A percentile compares a stretch with the other conserved stretches of the same genome.
phyloP scores from a whole-genome alignment of 2,113 vertebrate genomes.

The Rostratula benghalensis region DNA sequence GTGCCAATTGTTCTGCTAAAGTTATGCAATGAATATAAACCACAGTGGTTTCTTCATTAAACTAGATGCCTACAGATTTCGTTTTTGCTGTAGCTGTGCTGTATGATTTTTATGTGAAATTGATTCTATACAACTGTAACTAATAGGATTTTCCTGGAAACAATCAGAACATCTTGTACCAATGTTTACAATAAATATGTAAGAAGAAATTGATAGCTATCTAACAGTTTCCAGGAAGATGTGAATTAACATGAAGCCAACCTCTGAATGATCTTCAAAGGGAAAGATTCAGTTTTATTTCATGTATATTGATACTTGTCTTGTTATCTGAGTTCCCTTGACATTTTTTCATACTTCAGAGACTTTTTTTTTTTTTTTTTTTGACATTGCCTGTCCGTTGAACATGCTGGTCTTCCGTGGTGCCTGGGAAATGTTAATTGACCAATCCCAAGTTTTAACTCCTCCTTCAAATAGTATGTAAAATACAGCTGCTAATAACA shows the following conservation, averaged over 20 bases:
- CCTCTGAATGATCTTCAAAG: conserved; percentile 13
- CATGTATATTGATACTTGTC: not conserved
- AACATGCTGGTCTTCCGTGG: not conserved
- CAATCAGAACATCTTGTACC: conserved; percentile 65
- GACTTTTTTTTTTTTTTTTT: not conserved
- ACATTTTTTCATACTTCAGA: not conserved
- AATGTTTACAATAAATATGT: conserved; percentile 65
- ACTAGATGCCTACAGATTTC: conserved; percentile 24
- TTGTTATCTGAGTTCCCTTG: conserved; percentile 3
- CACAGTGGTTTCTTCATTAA: conserved; percentile 42
- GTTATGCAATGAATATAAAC: conserved; percentile 30
- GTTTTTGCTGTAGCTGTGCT: conserved; percentile 6
- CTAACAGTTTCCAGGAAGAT: conserved; percentile 50
- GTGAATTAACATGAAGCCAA: not conserved
- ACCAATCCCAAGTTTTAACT: conserved; percentile 1
- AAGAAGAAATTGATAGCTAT: conserved; percentile 57
- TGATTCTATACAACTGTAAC: conserved; percentile 63
- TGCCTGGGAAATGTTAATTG: conserved; percentile 45
- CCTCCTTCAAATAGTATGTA: conserved; percentile 21
- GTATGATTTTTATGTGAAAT: conserved; percentile 59
- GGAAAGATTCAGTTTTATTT: conserved; percentile 1
- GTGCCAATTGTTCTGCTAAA: conserved; percentile 28
- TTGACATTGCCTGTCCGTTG: not conserved
- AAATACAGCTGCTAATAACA: conserved; percentile 61
- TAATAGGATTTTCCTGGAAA: conserved; percentile 70